Conservation (phyloP, 2,113 vertebrate species). For the Melanotaenia duboulayi region DNA sequence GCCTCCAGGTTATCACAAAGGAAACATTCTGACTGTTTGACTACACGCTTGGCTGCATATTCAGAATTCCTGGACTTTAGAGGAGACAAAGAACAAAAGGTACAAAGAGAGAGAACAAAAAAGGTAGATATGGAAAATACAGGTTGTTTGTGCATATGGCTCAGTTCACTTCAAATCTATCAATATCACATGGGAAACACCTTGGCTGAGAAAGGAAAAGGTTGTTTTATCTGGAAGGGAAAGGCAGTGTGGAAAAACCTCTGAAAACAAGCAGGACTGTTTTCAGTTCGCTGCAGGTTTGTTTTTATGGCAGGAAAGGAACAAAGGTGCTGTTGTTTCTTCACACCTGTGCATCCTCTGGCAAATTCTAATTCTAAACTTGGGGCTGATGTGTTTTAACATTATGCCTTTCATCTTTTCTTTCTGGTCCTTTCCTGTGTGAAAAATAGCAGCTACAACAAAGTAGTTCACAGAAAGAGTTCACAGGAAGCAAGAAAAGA, state of each 20-base stretch:
- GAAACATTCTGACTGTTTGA: conserved; percentile 42
- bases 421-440: background rate
- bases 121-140: conserved; percentile 27
- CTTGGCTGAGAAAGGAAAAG: conserved; percentile 28
- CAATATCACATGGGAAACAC: conserved; percentile 19
- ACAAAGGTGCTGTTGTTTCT: background rate
- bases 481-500: conserved; percentile 16
- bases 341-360: conserved; percentile 14
- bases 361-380: conserved; percentile 32
- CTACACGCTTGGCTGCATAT: conserved; percentile 22
- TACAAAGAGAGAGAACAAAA: conserved; percentile 14
- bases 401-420: background rate
- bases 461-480: background rate
- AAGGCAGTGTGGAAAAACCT: background rate
- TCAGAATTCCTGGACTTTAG: conserved; percentile 36
- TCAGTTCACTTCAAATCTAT: conserved; percentile 49
- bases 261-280: background rate
- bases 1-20: conserved; percentile 61
- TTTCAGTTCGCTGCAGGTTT: background rate
- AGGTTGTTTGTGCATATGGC: conserved; percentile 26
- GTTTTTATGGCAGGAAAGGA: conserved; percentile 12
- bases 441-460: conserved; percentile 35
- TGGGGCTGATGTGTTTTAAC: conserved; percentile 24
- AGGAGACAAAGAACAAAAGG: conserved; percentile 26
- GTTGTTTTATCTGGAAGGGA: conserved; percentile 18